Evolutionary conservation across 2,888 invertebrate genomes (phyloP), one percentile per base, ranked within the genome.

Genomic region (Archips crataeganus): DNA sequence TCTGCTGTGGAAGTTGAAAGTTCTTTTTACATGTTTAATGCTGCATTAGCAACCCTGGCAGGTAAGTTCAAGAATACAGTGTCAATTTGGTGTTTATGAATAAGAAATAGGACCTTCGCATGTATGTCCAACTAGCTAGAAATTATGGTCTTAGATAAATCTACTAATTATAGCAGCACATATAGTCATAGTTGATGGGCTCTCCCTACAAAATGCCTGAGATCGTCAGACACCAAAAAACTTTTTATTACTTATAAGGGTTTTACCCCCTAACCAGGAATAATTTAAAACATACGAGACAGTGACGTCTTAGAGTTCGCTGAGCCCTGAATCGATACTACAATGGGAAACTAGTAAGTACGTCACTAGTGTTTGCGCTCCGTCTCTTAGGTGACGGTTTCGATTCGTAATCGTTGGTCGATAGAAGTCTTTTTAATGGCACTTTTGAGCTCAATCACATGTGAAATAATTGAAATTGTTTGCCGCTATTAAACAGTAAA

Each of bases 311-410:
- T 79, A 61, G 83, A 84, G 85, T 87, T 87, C 85, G 85, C 78
- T 86, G 79, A 73, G 84, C 82, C 82, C 78, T 79, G 79, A 88
- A 91, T 92, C 92, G 87, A 90, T 91, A 87, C 72, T 64, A 76
- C 75, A 75, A 76, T 81, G 76, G 77, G 80, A 45, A 68, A 63
- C 62, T 62, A 39, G 63, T 54, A 45, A 39, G 63, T 54, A 45
- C 72, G 62, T 67, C 67, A 71, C 61, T 83, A 80, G 70, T 93
- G 92, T 93, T 93, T 92, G 89, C 87, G 84, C 81, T 76, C 81
- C 79, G 87, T 93, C 84, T 84, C 93, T 86, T 90, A 82, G 92
- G 92, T 87, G 86, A 93, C 93, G 85, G 86, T 79, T 87, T 89
- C 86, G 84, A 88, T 90, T 87, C 77, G 79, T 82, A 42, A 57